A percentile compares a stretch with the other conserved stretches of the same genome.
These are phyloP conservation scores for Xiphophorus hellerii DNA, from an alignment of 2,113 vertebrate species.

Conservation along the genomic window DNA sequence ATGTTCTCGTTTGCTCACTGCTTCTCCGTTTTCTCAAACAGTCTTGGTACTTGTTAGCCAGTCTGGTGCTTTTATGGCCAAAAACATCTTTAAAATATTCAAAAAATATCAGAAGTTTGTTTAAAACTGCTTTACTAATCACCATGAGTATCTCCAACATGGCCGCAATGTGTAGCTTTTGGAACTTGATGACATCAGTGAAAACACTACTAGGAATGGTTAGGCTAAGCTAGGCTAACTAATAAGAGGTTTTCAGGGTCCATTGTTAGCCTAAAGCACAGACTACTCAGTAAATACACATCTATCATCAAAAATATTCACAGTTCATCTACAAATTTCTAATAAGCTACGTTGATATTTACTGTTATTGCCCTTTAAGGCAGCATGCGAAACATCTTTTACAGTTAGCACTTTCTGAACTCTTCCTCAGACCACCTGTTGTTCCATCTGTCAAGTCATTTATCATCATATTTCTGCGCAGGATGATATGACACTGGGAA, in stretches of 20 bases:
- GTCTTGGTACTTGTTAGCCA: neutral
- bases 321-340: neutral
- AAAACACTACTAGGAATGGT: neutral
- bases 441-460: conserved; percentile 48
- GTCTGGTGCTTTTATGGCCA: neutral
- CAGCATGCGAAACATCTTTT: conserved; percentile 54
- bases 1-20: too few relatives aligned
- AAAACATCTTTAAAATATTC: neutral
- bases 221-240: conserved; percentile 12
- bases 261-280: neutral
- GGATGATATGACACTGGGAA: conserved; percentile 24
- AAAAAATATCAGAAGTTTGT: neutral
- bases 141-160: neutral
- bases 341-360: conserved; percentile 20
- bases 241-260: neutral
- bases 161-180: neutral
- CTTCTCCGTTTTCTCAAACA: too few relatives aligned
- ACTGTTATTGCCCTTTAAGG: conserved; percentile 33
- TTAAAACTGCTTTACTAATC: neutral
- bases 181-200: neutral
- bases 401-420: conserved; percentile 45
- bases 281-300: neutral
- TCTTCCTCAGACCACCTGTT: conserved; percentile 66
- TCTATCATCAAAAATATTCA: neutral
- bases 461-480: conserved; percentile 20